Evolutionary conservation across 2,797 vertebrate genomes (phyloP).

Genomic region (Toxotes lorentzi): DNA sequence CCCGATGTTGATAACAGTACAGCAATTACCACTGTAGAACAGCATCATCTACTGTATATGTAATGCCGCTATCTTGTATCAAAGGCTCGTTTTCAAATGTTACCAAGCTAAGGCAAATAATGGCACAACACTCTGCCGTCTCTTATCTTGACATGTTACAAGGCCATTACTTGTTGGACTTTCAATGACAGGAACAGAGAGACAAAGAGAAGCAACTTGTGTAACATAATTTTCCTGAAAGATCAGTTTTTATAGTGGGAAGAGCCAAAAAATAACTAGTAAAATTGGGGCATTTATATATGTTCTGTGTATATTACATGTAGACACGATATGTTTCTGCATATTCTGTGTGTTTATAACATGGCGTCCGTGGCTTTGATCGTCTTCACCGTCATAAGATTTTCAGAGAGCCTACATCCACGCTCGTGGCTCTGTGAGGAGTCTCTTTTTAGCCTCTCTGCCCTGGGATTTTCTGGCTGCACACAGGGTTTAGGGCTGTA

Average conservation of each 20-base stretch:
- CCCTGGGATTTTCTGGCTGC: too few species aligned
- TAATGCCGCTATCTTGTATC: background rate
- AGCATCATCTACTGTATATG: background rate
- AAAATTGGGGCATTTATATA: background rate
- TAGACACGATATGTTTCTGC: too few species aligned
- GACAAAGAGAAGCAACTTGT: background rate
- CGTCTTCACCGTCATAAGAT: too few species aligned
- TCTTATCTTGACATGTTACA: constrained; percentile 7
- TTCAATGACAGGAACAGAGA: background rate
- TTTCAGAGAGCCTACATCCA: too few species aligned
- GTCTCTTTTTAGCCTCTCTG: too few species aligned
- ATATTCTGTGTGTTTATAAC: too few species aligned
- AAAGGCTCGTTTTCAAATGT: constrained; percentile 1
- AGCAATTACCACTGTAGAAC: background rate
- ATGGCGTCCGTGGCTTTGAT: too few species aligned
- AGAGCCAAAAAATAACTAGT: background rate
- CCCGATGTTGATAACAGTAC: background rate
- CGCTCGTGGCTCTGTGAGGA: too few species aligned
- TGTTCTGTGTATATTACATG: too few species aligned
- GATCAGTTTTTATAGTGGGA: background rate
- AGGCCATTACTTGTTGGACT: constrained; percentile 8
- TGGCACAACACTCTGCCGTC: background rate
- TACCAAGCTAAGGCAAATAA: background rate
- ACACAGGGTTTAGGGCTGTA: too few species aligned
- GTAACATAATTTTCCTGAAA: background rate